phyloP scores from a whole-genome alignment of 1,140 invertebrate species.

The Lepidotrigona ventralis region DNA sequence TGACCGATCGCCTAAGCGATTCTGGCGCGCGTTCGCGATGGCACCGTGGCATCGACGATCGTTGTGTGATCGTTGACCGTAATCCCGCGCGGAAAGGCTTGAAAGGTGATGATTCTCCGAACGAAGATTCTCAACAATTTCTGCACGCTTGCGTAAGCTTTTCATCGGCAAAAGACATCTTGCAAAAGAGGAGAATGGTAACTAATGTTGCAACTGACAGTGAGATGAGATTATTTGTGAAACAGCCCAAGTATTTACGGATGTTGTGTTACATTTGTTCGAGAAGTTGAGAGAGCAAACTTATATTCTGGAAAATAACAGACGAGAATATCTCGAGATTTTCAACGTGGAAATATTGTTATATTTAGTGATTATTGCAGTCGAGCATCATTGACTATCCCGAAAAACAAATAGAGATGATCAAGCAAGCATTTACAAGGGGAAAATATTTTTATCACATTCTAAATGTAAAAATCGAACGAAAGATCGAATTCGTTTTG shows the following conservation, averaged over 20 bases:
- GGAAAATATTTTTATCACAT: neutral
- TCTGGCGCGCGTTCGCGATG: conserved; percentile 29
- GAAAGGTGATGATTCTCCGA: neutral
- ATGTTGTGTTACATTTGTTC: too few relatives aligned
- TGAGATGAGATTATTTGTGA: neutral
- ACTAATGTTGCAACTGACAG: neutral
- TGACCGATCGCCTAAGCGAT: conserved; percentile 37
- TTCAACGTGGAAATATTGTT: too few relatives aligned
- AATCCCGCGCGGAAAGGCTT: neutral
- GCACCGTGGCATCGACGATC: conserved; percentile 22
- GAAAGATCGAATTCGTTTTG: neutral
- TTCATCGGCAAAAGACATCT: neutral
- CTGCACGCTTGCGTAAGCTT: neutral
- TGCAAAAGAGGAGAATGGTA: neutral
- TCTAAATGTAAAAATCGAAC: too few relatives aligned
- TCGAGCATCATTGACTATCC: neutral
- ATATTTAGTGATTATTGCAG: neutral
- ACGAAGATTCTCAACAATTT: neutral
- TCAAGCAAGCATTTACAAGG: neutral
- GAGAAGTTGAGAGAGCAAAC: too few relatives aligned
- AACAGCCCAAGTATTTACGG: too few relatives aligned
- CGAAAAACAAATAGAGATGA: neutral
- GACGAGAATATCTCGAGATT: too few relatives aligned
- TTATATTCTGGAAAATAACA: too few relatives aligned
- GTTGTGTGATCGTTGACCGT: neutral